phyloP scores from a whole-genome alignment of 92 coral and sea anemone species.

The Phenganax stokvisi region DNA sequence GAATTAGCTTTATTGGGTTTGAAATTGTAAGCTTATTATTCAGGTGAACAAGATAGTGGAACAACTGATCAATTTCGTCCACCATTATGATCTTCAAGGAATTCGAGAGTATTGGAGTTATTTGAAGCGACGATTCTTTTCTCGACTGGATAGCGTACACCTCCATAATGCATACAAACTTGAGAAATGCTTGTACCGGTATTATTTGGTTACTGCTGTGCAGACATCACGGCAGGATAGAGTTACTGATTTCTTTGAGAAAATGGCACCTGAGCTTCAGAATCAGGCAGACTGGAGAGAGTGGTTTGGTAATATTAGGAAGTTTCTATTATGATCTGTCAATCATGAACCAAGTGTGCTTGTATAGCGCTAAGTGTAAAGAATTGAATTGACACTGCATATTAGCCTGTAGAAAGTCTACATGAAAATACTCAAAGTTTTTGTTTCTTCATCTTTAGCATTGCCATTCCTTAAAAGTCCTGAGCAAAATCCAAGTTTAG shows the following conservation, averaged over 20 bases:
- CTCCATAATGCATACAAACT: conserved; percentile 78
- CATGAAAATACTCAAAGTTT: too few species aligned
- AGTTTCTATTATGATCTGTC: neutral
- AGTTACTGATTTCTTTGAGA: conserved; percentile 93
- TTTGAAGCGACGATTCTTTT: conserved; percentile 71
- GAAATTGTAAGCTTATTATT: neutral
- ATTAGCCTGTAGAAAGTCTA: too few species aligned
- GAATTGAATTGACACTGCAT: too few species aligned
- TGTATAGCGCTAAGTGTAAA: too few species aligned
- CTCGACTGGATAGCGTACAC: conserved; percentile 81
- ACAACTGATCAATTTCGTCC: conserved; percentile 65
- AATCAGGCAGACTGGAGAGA: conserved; percentile 90
- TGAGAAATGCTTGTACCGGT: conserved; percentile 82
- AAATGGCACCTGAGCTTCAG: conserved; percentile 85
- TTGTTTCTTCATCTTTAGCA: conserved; percentile 45
- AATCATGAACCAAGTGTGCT: too few species aligned
- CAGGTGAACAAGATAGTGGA: conserved; percentile 91
- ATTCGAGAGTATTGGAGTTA: conserved; percentile 84
- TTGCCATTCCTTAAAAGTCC: conserved; percentile 94
- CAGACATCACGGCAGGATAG: conserved; percentile 84
- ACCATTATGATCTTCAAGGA: conserved; percentile 70
- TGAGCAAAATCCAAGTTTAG: conserved; percentile 82
- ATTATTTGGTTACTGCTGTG: conserved; percentile 83
- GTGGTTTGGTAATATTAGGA: conserved; percentile 82
- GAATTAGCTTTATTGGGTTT: neutral